These are phyloP conservation scores for Scomber scombrus DNA, from an alignment of 2,113 vertebrate species.

Conservation along the genomic window DNA sequence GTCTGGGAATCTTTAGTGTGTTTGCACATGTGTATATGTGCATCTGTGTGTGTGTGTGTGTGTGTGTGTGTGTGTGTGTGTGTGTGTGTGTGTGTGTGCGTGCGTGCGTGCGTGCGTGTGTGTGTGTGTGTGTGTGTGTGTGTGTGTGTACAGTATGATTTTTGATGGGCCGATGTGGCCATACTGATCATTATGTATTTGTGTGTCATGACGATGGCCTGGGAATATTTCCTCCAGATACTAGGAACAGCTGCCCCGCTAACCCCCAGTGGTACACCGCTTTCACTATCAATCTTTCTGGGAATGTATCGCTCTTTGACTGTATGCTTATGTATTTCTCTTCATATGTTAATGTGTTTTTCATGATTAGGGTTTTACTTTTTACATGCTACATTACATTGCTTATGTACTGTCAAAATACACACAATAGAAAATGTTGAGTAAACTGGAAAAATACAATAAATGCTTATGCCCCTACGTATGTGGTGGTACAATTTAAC, in stretches of 20 bases:
- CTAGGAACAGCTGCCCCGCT: conserved; percentile 59
- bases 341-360: conserved; percentile 3
- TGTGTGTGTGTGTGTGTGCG: conserved; percentile 19
- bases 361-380: background rate
- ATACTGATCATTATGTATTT: conserved; percentile 69
- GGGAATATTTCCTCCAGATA: conserved; percentile 70
- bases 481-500: background rate
- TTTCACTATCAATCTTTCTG: conserved; percentile 60
- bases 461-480: background rate
- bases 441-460: background rate
- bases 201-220: conserved; percentile 56
- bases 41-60: background rate
- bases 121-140: conserved; percentile 3
- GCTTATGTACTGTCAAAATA: background rate
- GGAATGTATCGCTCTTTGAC: conserved; percentile 48
- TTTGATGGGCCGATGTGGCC: conserved; percentile 45
- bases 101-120: conserved; percentile 20
- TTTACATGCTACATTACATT: background rate
- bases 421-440: too few relatives aligned
- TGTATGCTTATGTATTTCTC: conserved; percentile 25
- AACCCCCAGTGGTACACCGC: conserved; percentile 56
- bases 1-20: conserved; percentile 66
- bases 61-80: conserved; percentile 20
- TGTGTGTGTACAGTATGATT: conserved; percentile 35
- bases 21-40: conserved; percentile 1